Base-by-base conservation (phyloP, 2,113 vertebrate species). In the Muntiacus reevesi region DNA sequence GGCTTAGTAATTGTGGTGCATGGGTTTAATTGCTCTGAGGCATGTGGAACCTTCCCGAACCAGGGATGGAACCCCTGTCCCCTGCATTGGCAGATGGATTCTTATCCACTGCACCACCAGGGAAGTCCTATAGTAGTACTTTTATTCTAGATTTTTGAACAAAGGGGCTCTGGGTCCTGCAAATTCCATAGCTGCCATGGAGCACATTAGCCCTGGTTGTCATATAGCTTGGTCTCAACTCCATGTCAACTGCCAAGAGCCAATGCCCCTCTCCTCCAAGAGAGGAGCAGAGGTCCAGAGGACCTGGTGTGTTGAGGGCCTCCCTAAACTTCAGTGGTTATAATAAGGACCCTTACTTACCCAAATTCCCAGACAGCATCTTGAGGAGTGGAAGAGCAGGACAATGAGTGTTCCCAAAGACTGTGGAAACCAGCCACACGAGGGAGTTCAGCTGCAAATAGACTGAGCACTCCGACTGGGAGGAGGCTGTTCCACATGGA, bases 371-470 rank as follows among this genome's bases (percentile, higher is more conserved):
- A 57, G 47, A 21, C 21, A 62, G 33, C 57, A 25, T 89, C 60
- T 94, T 45, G 52, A 12, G 57, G 15, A 57, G 43, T 71, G 7
- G 30, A 43, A 57, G 43, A 5, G 19, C 83, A 25, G 28, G 25
- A 33, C 27, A 33, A 33, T 67, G 19, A 17, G 1, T 91, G 92
- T 94, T 85, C 54, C 33, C 25, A 78, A 30, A 88, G 28, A 47
- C 27, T 89, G 0, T 59, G 54, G 85, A 81, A 96, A 93, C 28
- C 88, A 92, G 78, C 93, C 97, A 96, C 91, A 94, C 0, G 59
- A 95, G 87, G 98, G 87, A 89, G 95, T 90, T 89, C 67, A 79
- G 47, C 59, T 88, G 86, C 84, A 71, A 82, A 30, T 0, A 67
- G 23, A 57, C 11, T 1, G 33, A 74, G 28, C 4, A 4, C 15